Base-by-base conservation (phyloP, 2,113 vertebrate species). In the Xenus cinereus region DNA sequence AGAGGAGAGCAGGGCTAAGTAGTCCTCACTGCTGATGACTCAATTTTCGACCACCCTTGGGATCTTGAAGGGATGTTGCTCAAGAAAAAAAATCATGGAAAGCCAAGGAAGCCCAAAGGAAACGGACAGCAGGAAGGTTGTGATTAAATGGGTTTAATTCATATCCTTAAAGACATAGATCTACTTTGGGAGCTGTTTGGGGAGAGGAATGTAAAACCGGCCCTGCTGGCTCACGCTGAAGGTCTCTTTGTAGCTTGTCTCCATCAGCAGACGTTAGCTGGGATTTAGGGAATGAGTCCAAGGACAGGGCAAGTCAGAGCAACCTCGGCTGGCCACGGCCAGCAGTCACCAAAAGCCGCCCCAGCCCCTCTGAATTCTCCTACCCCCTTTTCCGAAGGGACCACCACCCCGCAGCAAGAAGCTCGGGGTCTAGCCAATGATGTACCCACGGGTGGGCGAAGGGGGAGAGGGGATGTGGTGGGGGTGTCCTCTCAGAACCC, bases 141-240 rank as follows among this genome's bases (percentile, higher is more conserved):
- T 82, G 74, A 93, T 95, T 45, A 85, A 95, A 72, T 13, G 19
- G 56, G n/a, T 92, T 90, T 59, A 95, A 51, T 32, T 92, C 91
- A 83, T 7, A 43, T 46, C 57, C 83, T 85, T 74, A 37, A 83
- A 90, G 50, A 18, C 24, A 43, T 0, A 21, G 81, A 71, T 54
- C 30, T n/a, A 1, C 59, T 71, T 0, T 28, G n/a, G 81, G 69
- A 93, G 81, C 72, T 51, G n/a, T 26, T 3, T 43, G 69, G 74
- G 64, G 32, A 50, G 41, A 85, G 75, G 79, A 85, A 83, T 43
- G 86, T 3, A 14, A 50, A 67, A 53, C 82, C 63, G 81, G 69
- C 33, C 50, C 46, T 11, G 33, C 68, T 80, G 87, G 90, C 94
- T 87, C 73, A 39, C 0, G 0, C 0, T 48, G 33, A 53, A 83